These are phyloP conservation scores for Diabrotica undecimpunctata DNA, from an alignment of 1,140 invertebrate species.

Conservation along the genomic window DNA sequence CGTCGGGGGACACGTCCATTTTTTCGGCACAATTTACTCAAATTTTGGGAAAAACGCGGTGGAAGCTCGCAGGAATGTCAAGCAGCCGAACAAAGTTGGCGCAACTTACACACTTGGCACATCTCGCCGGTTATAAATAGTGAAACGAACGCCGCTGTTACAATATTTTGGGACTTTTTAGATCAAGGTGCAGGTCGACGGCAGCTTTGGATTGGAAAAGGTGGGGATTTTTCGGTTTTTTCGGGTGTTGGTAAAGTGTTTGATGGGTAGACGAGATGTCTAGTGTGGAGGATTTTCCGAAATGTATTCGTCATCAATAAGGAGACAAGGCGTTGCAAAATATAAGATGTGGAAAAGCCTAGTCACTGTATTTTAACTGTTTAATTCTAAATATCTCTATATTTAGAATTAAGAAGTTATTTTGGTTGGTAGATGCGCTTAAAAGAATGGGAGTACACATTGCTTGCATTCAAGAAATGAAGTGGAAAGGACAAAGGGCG, in stretches of 20 bases:
- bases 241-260: background rate
- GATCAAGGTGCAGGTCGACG: background rate
- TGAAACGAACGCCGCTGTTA: background rate
- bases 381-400: too few species aligned
- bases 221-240: background rate
- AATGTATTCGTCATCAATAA: too few species aligned
- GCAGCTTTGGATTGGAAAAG: background rate
- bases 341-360: too few species aligned
- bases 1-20: slow-evolving; percentile 64
- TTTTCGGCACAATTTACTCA: slow-evolving; percentile 9
- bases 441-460: too few species aligned
- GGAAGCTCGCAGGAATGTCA: too few species aligned
- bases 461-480: too few species aligned
- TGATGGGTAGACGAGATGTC: background rate
- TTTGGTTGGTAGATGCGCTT: too few species aligned
- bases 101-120: background rate
- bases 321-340: too few species aligned
- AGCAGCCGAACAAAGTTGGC: background rate
- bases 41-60: background rate
- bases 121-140: background rate
- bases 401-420: too few species aligned
- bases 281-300: background rate
- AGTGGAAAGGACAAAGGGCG: too few species aligned
- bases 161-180: background rate
- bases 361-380: too few species aligned